Evolutionary conservation across 2,113 vertebrate genomes (phyloP).

Genomic region (Enhydra lutris): DNA sequence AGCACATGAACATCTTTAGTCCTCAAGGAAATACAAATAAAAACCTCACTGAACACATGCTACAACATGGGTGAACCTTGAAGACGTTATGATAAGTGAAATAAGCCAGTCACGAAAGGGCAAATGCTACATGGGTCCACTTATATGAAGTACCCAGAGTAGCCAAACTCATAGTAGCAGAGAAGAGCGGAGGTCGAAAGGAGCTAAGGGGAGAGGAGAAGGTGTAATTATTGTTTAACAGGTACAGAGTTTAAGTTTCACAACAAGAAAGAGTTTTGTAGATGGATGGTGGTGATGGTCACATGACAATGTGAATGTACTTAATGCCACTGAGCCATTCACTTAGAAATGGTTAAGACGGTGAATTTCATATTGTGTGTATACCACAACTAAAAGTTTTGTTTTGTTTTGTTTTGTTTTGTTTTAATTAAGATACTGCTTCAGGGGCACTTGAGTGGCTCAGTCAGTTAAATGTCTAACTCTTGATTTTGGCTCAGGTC

Average conservation of each 20-base stretch:
- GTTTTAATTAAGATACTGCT: background rate
- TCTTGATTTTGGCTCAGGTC: background rate
- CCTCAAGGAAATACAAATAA: slow-evolving; percentile 1
- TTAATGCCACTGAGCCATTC: background rate
- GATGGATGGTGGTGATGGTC: background rate
- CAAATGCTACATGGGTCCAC: background rate
- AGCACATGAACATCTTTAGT: background rate
- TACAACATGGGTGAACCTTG: background rate
- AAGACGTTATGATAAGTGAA: background rate
- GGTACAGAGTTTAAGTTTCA: background rate
- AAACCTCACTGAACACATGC: background rate
- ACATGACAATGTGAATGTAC: background rate
- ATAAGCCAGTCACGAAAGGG: background rate
- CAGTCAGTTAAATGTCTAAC: background rate
- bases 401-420: background rate
- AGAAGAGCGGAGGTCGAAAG: background rate
- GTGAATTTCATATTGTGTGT: background rate
- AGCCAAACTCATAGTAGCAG: background rate
- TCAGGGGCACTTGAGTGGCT: background rate
- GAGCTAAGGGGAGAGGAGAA: background rate
- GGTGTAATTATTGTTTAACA: background rate
- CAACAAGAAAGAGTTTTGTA: background rate
- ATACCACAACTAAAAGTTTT: background rate
- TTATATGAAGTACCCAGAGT: background rate
- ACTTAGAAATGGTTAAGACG: background rate